phyloP scores from a whole-genome alignment of 2,888 invertebrate genomes.

The Limnephilus rhombicus region DNA sequence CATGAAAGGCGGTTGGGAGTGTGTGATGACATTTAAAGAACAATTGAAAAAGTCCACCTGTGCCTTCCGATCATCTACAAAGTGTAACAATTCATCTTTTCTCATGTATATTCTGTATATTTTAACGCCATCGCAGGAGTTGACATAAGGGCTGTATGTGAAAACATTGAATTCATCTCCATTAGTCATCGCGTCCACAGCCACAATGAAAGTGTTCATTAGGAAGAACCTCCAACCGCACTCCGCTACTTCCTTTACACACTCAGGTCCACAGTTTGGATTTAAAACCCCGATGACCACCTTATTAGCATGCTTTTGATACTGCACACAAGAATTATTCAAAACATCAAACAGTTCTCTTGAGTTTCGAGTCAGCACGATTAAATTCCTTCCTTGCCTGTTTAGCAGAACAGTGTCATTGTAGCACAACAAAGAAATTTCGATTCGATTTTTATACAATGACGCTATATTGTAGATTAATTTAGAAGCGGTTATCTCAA shows the following conservation, averaged over 20 bases:
- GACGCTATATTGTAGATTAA: neutral
- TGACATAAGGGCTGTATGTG: slow-evolving; percentile 19
- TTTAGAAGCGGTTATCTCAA: neutral
- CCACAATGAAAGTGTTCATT: slow-evolving; percentile 34
- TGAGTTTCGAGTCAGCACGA: neutral
- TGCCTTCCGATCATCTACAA: neutral
- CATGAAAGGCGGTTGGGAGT: neutral
- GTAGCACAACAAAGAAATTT: neutral
- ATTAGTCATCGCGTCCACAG: neutral
- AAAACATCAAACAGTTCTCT: slow-evolving; percentile 3
- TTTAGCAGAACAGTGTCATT: neutral
- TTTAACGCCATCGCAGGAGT: neutral
- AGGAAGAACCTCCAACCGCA: slow-evolving; percentile 22
- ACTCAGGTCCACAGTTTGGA: slow-evolving; percentile 5
- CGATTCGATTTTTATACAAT: neutral
- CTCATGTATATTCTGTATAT: neutral
- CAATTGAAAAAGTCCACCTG: neutral
- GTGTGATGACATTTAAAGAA: neutral
- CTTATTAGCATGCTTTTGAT: neutral
- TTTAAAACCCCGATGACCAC: slow-evolving; percentile 23
- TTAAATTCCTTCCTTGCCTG: neutral
- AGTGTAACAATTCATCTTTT: neutral
- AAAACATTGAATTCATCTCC: neutral
- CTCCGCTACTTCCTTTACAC: slow-evolving; percentile 2
- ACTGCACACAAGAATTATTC: slow-evolving; percentile 14